Evolutionary conservation across 1,140 invertebrate genomes (phyloP), one percentile per base, ranked within the genome.

Genomic region (Drosophila ananassae): DNA sequence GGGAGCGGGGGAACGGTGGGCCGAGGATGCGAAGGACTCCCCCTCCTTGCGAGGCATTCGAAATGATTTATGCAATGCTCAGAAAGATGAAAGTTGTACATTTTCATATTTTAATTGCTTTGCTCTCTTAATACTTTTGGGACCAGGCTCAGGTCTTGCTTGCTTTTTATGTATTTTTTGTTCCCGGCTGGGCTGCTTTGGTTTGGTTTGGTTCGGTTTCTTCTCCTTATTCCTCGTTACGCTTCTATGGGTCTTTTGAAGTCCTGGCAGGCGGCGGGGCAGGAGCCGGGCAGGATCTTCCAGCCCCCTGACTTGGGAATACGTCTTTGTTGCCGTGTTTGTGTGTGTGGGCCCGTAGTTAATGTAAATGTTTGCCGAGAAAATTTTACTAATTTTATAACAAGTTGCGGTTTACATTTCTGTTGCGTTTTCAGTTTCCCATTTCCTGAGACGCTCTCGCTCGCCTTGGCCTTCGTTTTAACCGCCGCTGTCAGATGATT

Each of bases 71-170:
- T 89, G 83, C 83, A 89, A 89, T 89, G 83, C 83, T 89, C 83
- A 89, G 83, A 89, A 89, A 89, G 83, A 89, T 89, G 83, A 89
- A 89, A 89, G 83, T 89, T 89, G 83, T 89, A 89, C 83, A 89
- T 89, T 89, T 89, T 89, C 83, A 89, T 89, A 89, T 89, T 89
- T 89, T 89, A 89, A 89, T 89, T 89, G 83, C 83, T 89, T 89
- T 89, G 83, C 83, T 89, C 83, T 89, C 83, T 89, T 89, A 89
- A 89, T 89, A 83, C 83, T 89, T 89, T 89, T 89, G 83, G 83
- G 83, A 89, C 83, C 78, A 71, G 39, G 71, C 57, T 52, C 68
- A 67, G 59, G 57, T 41, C 48, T 63, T 56, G 57, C 68, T 61
- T 77, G 69, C 67, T 61, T 64, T 71, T 67, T 67, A 54, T 56